These are phyloP conservation scores for Eciton burchellii DNA, from an alignment of 1,140 invertebrate genomes.

Conservation along the genomic window DNA sequence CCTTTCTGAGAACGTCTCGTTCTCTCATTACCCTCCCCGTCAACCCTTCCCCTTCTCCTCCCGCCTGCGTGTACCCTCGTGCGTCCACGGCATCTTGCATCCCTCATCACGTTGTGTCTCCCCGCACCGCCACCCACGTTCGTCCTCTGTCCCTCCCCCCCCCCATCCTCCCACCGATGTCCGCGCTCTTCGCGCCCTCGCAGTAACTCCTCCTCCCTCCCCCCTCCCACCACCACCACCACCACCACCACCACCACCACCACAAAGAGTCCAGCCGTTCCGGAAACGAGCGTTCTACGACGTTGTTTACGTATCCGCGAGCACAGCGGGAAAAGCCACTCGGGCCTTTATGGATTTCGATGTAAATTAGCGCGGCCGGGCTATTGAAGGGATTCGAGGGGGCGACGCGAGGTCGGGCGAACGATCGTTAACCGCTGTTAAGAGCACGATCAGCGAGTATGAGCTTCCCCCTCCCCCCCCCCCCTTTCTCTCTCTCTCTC, in stretches of 20 bases:
- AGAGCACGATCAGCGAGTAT: constrained; percentile 22
- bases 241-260: too few relatives aligned
- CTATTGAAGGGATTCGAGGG: constrained; percentile 34
- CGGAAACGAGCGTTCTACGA: constrained; percentile 64
- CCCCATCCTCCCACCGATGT: constrained; percentile 9
- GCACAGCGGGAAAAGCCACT: constrained; percentile 42
- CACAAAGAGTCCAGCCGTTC: neutral
- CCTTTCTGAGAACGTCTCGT: constrained; percentile 47
- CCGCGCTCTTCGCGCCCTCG: neutral
- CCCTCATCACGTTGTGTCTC: neutral
- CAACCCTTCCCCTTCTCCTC: neutral
- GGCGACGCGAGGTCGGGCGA: neutral
- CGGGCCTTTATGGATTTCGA: constrained; percentile 72
- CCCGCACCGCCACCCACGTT: neutral
- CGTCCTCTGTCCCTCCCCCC: too few relatives aligned
- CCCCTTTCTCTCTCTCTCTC: neutral
- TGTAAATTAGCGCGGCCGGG: constrained; percentile 70
- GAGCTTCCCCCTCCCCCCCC: neutral
- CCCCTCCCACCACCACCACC: too few relatives aligned
- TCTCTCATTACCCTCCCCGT: constrained; percentile 62
- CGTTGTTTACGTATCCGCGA: constrained; percentile 72
- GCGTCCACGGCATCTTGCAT: constrained; percentile 33
- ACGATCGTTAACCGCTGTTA: constrained; percentile 24
- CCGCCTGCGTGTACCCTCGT: constrained; percentile 33
- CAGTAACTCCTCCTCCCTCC: too few relatives aligned